phyloP scores from a whole-genome alignment of 2,113 vertebrate species.

The Gorsachius goisagi region DNA sequence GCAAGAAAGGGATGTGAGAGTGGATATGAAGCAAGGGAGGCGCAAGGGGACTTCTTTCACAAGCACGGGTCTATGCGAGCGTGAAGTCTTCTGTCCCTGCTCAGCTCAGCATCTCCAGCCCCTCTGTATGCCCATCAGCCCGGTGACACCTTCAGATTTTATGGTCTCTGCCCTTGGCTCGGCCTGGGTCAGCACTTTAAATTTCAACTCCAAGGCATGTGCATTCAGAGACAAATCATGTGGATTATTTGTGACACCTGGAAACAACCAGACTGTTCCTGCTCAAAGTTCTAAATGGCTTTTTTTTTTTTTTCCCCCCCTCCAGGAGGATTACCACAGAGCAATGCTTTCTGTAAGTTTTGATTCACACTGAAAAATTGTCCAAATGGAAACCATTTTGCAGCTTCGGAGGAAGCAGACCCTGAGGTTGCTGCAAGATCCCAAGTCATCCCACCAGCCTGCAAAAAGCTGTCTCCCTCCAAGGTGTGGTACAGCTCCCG shows the following conservation, averaged over 20 bases:
- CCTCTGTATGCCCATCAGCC: background rate
- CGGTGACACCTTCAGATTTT: background rate
- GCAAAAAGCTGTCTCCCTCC: background rate
- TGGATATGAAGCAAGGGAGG: background rate
- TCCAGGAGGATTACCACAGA: background rate
- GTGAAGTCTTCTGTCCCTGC: background rate
- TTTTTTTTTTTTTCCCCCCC: too few species aligned
- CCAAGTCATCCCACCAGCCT: background rate
- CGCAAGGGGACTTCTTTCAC: background rate
- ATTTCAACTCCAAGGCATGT: background rate
- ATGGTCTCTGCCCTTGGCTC: background rate
- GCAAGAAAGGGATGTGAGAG: background rate
- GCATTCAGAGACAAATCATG: background rate
- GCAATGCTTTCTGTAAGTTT: background rate
- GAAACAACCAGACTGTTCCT: background rate
- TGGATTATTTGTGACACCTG: background rate
- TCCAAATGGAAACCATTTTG: rapidly evolving
- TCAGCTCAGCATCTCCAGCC: background rate
- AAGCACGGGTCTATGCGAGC: background rate
- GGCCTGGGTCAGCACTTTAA: background rate
- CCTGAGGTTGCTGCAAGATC: background rate
- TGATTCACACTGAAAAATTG: too few species aligned
- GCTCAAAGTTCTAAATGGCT: background rate
- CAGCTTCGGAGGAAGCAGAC: background rate
- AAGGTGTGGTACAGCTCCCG: background rate